phyloP scores from a whole-genome alignment of 2,113 vertebrate genomes.

The Cariama cristata region DNA sequence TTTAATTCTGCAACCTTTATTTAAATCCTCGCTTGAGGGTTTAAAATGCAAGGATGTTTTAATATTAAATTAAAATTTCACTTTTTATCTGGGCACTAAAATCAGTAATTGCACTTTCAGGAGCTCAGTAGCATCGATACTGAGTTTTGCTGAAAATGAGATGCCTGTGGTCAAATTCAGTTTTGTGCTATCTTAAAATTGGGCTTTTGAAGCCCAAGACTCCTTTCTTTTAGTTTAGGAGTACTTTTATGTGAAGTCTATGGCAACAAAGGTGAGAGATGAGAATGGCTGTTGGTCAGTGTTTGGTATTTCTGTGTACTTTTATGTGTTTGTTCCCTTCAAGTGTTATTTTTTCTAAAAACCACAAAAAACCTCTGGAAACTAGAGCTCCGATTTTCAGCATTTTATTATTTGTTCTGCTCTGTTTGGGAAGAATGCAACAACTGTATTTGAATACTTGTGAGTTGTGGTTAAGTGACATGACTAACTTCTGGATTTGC shows the following conservation, averaged over 20 bases:
- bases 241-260: accelerated
- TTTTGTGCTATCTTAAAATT: not conserved
- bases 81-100: not conserved
- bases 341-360: not conserved
- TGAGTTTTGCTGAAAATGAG: not conserved
- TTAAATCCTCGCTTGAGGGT: not conserved
- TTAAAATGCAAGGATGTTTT: not conserved
- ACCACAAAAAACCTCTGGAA: not conserved
- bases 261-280: not conserved
- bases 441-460: not conserved
- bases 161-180: not conserved
- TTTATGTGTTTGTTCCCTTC: not conserved
- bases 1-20: not conserved
- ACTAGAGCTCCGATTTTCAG: not conserved
- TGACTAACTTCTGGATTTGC: not conserved
- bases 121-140: accelerated
- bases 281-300: not conserved
- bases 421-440: not conserved
- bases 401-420: not conserved
- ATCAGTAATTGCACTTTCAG: not conserved
- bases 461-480: not conserved
- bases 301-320: not conserved
- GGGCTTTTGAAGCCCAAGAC: not conserved
- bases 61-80: not conserved
- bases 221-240: not conserved